phyloP scores from a whole-genome alignment of 2,888 invertebrate genomes.

The Argyresthia goedartella region DNA sequence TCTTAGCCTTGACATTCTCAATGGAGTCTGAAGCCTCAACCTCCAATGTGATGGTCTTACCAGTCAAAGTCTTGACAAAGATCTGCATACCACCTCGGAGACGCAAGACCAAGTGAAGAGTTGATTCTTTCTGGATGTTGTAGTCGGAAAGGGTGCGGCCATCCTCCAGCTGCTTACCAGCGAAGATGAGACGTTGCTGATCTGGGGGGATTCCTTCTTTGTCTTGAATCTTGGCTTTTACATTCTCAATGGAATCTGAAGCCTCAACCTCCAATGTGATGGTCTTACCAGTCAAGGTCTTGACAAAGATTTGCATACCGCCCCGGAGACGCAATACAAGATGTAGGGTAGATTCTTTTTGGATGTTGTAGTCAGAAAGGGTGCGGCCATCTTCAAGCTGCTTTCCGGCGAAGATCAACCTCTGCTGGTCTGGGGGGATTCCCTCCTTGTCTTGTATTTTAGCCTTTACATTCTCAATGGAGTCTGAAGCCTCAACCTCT shows the following conservation, averaged over 20 bases:
- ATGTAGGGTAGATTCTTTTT: slow-evolving; percentile 49
- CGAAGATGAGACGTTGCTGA: slow-evolving; percentile 41
- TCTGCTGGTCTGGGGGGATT: slow-evolving; percentile 49
- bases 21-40: slow-evolving; percentile 48
- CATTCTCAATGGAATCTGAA: slow-evolving; percentile 43
- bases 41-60: slow-evolving; percentile 40
- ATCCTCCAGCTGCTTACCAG: slow-evolving; percentile 43
- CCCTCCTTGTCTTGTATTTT: slow-evolving; percentile 54
- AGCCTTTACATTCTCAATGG: slow-evolving; percentile 50
- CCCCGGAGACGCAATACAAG: slow-evolving; percentile 43
- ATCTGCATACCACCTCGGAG: slow-evolving; percentile 49
- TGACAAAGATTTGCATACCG: slow-evolving; percentile 49
- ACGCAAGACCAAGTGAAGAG: slow-evolving; percentile 36
- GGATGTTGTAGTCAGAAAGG: slow-evolving; percentile 47
- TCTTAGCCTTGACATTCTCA: slow-evolving; percentile 52
- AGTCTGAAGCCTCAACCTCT: slow-evolving; percentile 45
- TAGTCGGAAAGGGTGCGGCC: slow-evolving; percentile 43
- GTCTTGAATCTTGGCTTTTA: slow-evolving; percentile 46
- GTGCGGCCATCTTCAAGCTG: slow-evolving; percentile 51
- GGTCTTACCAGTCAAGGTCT: slow-evolving; percentile 41
- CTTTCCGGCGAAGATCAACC: slow-evolving; percentile 49
- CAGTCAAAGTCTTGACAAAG: slow-evolving; percentile 41
- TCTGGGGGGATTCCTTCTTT: slow-evolving; percentile 48
- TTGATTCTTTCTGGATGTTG: slow-evolving; percentile 46
- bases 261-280: slow-evolving; percentile 43